A percentile compares a stretch with the other conserved stretches of the same genome.
Evolutionary conservation across 2,113 vertebrate species (phyloP).

Genomic region (Prietella phreatophila): DNA sequence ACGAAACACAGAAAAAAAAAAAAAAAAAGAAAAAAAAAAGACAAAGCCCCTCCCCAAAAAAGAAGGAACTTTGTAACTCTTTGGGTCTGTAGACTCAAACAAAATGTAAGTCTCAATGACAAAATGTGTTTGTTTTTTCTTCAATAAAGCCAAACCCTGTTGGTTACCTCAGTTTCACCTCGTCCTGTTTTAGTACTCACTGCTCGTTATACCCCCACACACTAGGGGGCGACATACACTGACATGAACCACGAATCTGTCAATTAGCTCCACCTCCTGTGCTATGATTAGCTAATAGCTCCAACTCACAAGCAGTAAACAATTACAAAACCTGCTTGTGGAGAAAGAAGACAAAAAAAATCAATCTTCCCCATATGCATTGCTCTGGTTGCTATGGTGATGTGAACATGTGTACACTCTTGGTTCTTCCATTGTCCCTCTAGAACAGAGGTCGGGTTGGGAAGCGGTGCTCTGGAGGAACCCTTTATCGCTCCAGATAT

Average conservation of each 20-base stretch:
- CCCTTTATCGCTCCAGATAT: background rate
- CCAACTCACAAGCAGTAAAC: background rate
- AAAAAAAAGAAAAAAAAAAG: conserved; percentile 40
- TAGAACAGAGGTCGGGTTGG: background rate
- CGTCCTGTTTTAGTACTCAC: background rate
- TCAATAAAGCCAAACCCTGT: conserved; percentile 72
- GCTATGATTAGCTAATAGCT: background rate
- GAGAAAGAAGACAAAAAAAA: background rate
- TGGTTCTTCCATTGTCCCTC: background rate
- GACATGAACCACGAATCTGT: background rate
- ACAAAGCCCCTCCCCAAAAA: conserved; percentile 52
- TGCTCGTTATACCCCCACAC: background rate
- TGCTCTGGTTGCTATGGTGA: background rate
- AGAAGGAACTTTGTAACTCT: conserved; percentile 63
- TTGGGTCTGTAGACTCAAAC: conserved; percentile 79
- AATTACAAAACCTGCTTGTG: background rate
- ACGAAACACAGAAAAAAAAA: conserved; percentile 60
- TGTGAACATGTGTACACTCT: background rate
- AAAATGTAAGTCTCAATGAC: conserved; percentile 85
- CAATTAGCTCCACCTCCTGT: background rate
- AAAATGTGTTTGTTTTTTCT: conserved; percentile 74
- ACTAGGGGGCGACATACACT: background rate
- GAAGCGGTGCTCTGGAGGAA: background rate
- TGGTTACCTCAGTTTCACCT: conserved; percentile 52
- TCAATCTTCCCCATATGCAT: background rate